Base-by-base conservation (phyloP, 2,113 vertebrate genomes). In the Calypte anna region DNA sequence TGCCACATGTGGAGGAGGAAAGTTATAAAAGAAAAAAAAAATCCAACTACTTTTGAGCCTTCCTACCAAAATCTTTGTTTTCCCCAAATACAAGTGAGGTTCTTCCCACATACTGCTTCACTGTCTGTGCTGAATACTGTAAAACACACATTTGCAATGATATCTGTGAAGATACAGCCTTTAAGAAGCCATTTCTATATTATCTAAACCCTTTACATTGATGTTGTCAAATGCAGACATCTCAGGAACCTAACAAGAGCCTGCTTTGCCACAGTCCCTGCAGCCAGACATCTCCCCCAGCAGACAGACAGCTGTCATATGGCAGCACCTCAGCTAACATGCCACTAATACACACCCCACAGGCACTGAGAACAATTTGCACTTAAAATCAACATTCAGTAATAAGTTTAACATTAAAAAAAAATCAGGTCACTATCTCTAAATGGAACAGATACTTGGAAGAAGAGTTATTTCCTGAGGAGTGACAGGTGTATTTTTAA, bases 1-100 rank as follows among this genome's bases (percentile, higher is more conserved):
- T 25, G 11, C 12, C 48, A 50, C 12, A 2, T 4, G 25, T 9
- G 3, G 14, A 0, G 3, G 3, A 2, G 5, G 40, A 40, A 40
- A 40, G 40, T 40, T 40, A 25, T 14, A n/a, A 38, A 18, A 27
- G 4, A 10, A 53, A 36, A 43, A n/a, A 17, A 20, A 12, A 1
- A 59, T 10, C 19, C 11, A 75, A 51, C 24, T 24, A 20, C 28
- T 88, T 73, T 48, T 50, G 40, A 90, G 50, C 44, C 21, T 72
- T 64, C 51, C 20, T 4, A 54, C 7, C 33, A 69, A 57, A n/a
- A 61, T 16, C 9, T 72, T 83, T 43, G 25, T 5, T 50, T 53
- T 58, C 40, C 55, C 80, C 44, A 62, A 81, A 50, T 4, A 67
- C 46, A 23, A 3, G 9, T 51, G 25, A 64, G 28, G 11, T 43